Evolutionary conservation across 2,888 invertebrate genomes (phyloP).

Genomic region (Amaurobius ferox): DNA sequence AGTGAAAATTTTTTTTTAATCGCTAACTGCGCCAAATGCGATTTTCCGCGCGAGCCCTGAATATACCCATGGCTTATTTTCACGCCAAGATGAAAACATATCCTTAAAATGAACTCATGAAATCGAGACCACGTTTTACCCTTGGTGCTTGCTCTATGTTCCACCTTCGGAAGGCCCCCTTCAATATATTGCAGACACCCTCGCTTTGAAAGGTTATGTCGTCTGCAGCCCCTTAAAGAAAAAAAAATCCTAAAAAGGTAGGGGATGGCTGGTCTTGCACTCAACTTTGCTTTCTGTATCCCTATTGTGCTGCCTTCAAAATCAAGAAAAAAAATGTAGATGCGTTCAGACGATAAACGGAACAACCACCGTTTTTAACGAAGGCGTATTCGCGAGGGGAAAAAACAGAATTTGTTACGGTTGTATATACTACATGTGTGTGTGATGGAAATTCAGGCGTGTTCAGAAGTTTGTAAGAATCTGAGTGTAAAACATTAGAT

Average conservation of each 20-base stretch:
- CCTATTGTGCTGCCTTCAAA: not conserved
- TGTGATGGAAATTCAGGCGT: too few species aligned
- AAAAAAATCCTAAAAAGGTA: not conserved
- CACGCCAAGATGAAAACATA: too few species aligned
- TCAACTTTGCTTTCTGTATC: not conserved
- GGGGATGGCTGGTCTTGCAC: not conserved
- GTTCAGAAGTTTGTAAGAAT: too few species aligned
- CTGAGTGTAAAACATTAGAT: too few species aligned
- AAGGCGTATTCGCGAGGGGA: not conserved
- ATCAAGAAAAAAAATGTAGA: not conserved
- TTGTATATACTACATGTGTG: not conserved
- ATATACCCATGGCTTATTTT: too few species aligned
- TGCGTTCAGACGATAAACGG: conserved; percentile 3
- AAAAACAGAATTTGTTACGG: conserved; percentile 1
- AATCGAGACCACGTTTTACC: too few species aligned
- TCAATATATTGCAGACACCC: conserved; percentile 7
- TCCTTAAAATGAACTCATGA: too few species aligned
- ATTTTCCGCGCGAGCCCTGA: too few species aligned
- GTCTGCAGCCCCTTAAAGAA: not conserved
- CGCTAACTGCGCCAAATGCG: too few species aligned
- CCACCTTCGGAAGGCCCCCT: not conserved
- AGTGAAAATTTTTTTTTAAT: too few species aligned
- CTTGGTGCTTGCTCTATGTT: not conserved
- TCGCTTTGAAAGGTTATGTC: conserved; percentile 10
- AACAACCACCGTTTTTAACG: conserved; percentile 4